A percentile compares a stretch with the other conserved stretches of the same genome.
These are phyloP conservation scores for Leptosomus discolor DNA, from an alignment of 2,113 vertebrate species.

Conservation along the genomic window DNA sequence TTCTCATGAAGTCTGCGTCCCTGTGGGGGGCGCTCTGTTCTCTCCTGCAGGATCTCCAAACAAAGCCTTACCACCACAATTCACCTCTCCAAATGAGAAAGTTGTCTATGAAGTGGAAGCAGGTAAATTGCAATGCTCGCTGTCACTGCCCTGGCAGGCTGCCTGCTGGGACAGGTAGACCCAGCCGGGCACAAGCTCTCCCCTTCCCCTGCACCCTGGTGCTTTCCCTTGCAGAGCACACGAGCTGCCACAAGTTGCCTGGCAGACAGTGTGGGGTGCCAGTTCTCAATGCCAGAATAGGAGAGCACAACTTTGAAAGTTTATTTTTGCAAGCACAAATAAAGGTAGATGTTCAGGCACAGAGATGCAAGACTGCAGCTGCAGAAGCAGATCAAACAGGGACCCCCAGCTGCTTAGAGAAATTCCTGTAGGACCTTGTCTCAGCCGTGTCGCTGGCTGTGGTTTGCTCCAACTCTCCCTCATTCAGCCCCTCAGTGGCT, in stretches of 20 bases:
- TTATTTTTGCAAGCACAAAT: not conserved
- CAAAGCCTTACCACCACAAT: slow-evolving; percentile 60
- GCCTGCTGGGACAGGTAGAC: not conserved
- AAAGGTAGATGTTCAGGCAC: not conserved
- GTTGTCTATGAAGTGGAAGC: slow-evolving; percentile 69
- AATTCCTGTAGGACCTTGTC: not conserved
- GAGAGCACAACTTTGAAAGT: not conserved
- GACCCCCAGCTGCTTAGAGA: not conserved
- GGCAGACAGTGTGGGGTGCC: not conserved
- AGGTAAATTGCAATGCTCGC: slow-evolving; percentile 38
- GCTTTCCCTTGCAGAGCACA: not conserved
- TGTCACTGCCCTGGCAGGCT: not conserved
- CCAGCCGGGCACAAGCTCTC: not conserved
- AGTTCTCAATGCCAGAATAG: not conserved
- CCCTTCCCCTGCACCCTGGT: rapidly evolving
- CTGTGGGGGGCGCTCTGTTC: not conserved
- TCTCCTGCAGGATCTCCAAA: slow-evolving; percentile 64
- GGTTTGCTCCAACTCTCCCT: not conserved
- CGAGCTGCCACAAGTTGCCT: not conserved
- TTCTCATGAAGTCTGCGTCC: not conserved
- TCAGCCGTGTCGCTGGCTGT: not conserved
- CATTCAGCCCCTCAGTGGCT: not conserved
- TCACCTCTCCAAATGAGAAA: slow-evolving; percentile 68
- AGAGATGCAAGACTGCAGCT: not conserved
- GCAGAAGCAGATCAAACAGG: not conserved